Conservation (phyloP, 2,113 vertebrate species). For the Macheiramphus alcinus region DNA sequence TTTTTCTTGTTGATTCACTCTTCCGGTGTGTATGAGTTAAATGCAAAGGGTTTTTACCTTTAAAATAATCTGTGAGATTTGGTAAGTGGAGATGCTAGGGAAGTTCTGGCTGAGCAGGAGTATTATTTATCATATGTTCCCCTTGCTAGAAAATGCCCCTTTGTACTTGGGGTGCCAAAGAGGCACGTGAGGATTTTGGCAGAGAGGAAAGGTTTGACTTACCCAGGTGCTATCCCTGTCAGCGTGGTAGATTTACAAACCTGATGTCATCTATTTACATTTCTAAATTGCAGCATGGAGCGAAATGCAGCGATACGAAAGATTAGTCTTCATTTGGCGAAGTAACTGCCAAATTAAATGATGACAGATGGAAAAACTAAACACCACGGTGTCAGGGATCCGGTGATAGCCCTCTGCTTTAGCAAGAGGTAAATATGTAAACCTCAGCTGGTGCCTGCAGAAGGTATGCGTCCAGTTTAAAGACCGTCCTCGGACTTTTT, state of each 20-base stretch:
- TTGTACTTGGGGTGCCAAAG: background rate
- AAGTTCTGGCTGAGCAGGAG: background rate
- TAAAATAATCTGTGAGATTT: background rate
- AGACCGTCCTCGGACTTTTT: slow-evolving; percentile 23
- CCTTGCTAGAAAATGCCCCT: background rate
- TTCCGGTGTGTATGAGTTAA: background rate
- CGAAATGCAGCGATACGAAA: background rate
- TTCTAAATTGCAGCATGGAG: background rate
- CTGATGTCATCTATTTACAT: slow-evolving; percentile 19
- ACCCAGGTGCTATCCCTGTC: slow-evolving; percentile 10
- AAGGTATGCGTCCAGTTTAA: background rate
- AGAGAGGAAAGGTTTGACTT: background rate
- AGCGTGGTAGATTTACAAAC: background rate
- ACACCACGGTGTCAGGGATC: background rate
- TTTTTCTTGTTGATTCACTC: background rate
- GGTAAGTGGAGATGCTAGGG: background rate
- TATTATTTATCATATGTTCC: background rate
- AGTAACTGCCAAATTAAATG: slow-evolving; percentile 38
- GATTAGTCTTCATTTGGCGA: slow-evolving; percentile 2
- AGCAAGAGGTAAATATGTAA: slow-evolving; percentile 6
- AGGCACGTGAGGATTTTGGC: background rate
- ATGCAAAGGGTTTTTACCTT: background rate
- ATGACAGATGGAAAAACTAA: slow-evolving; percentile 45
- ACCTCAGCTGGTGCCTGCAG: background rate
- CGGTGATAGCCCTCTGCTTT: background rate